Conservation (phyloP, 2,888 invertebrate species). For the Tetramorium bicarinatum region DNA sequence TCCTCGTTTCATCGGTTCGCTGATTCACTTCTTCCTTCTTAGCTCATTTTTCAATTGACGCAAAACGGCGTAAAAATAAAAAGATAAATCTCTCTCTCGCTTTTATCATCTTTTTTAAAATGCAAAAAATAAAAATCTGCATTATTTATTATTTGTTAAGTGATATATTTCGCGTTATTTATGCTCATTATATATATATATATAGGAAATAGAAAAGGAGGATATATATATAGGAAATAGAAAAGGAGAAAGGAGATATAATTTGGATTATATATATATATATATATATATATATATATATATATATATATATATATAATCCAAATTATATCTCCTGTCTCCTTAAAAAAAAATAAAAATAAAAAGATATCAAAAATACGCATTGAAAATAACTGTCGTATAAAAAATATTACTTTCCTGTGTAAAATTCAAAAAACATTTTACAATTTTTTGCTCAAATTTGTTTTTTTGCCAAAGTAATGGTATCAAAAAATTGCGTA, state of each 20-base stretch:
- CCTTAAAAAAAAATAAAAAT: background rate
- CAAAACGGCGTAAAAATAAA: conserved; percentile 22
- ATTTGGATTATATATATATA: background rate
- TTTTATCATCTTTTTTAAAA: conserved; percentile 19
- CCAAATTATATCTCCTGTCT: background rate
- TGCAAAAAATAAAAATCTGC: background rate
- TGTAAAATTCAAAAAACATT: background rate
- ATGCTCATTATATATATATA: background rate
- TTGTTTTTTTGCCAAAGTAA: background rate
- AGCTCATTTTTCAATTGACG: conserved; percentile 38
- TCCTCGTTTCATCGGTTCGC: conserved; percentile 14
- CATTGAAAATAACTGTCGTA: background rate
- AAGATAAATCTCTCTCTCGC: background rate
- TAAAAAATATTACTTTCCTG: background rate
- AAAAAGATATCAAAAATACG: background rate
- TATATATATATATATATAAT: background rate
- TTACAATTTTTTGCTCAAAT: conserved; percentile 19
- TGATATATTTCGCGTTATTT: background rate
- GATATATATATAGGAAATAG: too few species aligned
- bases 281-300: background rate
- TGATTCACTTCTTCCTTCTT: conserved; percentile 40
- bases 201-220: too few species aligned
- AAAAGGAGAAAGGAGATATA: too few species aligned
- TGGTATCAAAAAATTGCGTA: background rate
- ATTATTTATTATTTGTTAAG: background rate